Evolutionary conservation across 2,797 vertebrate genomes (phyloP).

Genomic region (Parauchenoglanis ngamensis): DNA sequence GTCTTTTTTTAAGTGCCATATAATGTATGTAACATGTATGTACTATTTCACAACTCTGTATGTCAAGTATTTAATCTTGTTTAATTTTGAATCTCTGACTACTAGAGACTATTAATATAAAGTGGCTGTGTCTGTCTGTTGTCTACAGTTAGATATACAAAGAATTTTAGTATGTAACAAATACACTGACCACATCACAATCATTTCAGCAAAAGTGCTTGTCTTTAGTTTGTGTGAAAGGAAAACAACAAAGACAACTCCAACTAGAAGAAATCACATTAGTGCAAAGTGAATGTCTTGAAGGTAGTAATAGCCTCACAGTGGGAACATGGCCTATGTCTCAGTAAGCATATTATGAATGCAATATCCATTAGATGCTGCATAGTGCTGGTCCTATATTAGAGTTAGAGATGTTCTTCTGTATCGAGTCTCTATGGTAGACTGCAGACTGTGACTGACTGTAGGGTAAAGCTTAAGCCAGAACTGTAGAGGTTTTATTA

Average conservation of each 20-base stretch:
- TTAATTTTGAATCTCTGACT: conserved; percentile 29
- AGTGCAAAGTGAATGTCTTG: conserved; percentile 37
- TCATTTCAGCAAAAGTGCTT: background rate
- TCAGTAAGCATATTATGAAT: conserved; percentile 25
- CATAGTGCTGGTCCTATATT: conserved; percentile 57
- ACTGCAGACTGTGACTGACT: conserved; percentile 52
- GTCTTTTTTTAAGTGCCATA: conserved; percentile 27
- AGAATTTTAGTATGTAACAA: conserved; percentile 15
- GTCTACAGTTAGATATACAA: conserved; percentile 20
- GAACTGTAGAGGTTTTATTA: conserved; percentile 59
- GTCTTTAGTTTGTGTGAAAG: conserved; percentile 21
- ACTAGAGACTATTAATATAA: conserved; percentile 42
- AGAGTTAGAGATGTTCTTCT: conserved; percentile 56
- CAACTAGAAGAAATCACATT: conserved; percentile 6
- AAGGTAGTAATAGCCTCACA: conserved; percentile 40
- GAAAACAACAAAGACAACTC: background rate
- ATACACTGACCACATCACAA: conserved; percentile 19
- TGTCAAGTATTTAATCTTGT: conserved; percentile 35
- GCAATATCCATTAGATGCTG: conserved; percentile 40
- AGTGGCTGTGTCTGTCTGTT: conserved; percentile 31
- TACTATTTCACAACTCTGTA: conserved; percentile 24
- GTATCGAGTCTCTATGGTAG: conserved; percentile 70
- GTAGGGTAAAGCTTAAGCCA: conserved; percentile 60
- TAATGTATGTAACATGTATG: conserved; percentile 27
- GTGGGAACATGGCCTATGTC: conserved; percentile 18